phyloP scores from a whole-genome alignment of 2,797 vertebrate genomes.

The Argya squamiceps region DNA sequence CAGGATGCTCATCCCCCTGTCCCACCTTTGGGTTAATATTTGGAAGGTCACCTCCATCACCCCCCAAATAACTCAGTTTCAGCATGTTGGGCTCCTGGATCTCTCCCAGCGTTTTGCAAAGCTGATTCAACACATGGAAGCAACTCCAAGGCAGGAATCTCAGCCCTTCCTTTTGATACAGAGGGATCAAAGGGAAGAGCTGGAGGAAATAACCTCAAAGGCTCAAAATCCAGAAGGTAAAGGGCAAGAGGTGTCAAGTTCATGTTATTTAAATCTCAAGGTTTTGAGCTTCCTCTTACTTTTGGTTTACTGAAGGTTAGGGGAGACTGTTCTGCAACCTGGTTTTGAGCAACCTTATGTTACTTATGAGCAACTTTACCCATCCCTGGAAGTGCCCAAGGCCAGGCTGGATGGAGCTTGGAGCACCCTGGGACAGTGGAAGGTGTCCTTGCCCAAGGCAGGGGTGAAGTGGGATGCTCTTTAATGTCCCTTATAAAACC shows the following conservation, averaged over 20 bases:
- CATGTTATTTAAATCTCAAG: not conserved
- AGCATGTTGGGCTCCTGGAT: not conserved
- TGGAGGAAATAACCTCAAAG: not conserved
- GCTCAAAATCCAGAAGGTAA: not conserved
- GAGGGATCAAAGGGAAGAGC: not conserved
- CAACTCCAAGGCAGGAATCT: not conserved
- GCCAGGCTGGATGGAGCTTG: rapidly evolving
- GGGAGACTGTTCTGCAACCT: not conserved
- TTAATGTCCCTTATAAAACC: not conserved
- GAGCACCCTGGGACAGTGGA: not conserved
- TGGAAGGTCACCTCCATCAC: not conserved
- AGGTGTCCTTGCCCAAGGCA: not conserved
- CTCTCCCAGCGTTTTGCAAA: not conserved
- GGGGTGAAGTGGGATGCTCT: not conserved
- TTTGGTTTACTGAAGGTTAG: not conserved
- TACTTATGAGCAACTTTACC: not conserved
- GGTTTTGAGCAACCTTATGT: not conserved
- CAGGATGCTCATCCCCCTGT: not conserved
- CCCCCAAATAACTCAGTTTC: not conserved
- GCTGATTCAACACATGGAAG: not conserved
- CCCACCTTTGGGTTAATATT: not conserved
- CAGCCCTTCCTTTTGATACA: not conserved
- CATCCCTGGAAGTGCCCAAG: not conserved
- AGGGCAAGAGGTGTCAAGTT: not conserved
- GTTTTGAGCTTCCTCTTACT: not conserved